phyloP scores from a whole-genome alignment of 2,113 vertebrate species.

The Motacilla tschutschensis region DNA sequence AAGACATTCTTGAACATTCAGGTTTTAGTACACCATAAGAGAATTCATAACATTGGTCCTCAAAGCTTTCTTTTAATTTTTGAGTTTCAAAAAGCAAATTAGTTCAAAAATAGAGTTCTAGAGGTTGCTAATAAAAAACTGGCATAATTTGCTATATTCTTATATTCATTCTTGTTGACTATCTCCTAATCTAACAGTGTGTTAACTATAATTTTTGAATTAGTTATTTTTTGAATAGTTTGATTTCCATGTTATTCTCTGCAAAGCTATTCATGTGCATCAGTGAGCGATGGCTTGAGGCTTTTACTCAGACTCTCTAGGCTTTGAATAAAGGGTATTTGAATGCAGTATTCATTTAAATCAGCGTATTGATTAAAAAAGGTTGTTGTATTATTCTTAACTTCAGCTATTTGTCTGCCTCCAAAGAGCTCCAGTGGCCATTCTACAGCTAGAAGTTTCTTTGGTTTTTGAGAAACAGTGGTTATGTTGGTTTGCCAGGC shows the following conservation, averaged over 20 bases:
- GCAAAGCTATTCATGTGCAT: background rate
- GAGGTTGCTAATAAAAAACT: background rate
- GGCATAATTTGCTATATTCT: background rate
- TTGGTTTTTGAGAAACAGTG: background rate
- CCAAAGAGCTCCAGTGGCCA: background rate
- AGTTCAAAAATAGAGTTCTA: background rate
- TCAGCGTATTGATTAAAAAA: background rate
- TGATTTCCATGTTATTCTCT: background rate
- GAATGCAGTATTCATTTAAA: background rate
- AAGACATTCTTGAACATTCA: background rate
- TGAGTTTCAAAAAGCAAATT: background rate
- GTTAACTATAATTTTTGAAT: constrained; percentile 43
- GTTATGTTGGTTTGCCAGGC: background rate
- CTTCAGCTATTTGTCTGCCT: background rate
- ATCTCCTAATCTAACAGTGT: background rate
- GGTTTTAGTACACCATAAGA: background rate
- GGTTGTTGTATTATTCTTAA: background rate
- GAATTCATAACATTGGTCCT: background rate
- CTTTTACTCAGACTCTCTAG: background rate
- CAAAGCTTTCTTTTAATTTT: background rate
- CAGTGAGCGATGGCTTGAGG: background rate
- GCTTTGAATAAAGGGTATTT: background rate
- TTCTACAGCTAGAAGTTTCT: background rate
- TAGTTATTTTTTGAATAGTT: background rate
- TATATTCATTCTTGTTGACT: background rate